Base-by-base conservation (phyloP, 1,140 invertebrate species). In the Ruditapes philippinarum region DNA sequence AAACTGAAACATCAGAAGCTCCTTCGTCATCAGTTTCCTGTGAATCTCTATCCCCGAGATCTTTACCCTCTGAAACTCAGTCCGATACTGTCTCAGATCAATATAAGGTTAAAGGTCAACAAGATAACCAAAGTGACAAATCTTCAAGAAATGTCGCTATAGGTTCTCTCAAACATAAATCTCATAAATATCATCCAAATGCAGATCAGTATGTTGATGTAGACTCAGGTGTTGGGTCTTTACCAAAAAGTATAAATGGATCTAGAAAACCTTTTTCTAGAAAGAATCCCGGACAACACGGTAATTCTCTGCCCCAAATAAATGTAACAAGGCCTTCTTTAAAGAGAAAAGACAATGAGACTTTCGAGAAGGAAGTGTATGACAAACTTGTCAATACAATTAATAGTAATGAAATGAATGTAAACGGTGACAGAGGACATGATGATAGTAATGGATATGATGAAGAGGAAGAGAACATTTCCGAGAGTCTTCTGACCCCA, bases 1-100 rank as follows among this genome's bases (percentile, higher is more conserved):
- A 84, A 17, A 84, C 81, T 9, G 81, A 84, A 33, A 68, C 57
- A 25, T 81, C 79, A 25, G 60, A 81, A 12, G 57, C 62, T 1
- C 57, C 60, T 9, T 62, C 57, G 12, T 84, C 81, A 38, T 84
- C 81, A 19, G 65, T 70, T 0, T 84, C 81, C 45, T 68, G 81
- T 84, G 81, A 84, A n/a, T 84, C 81, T 31, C 36, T 68, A 1
- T 60, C 78, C 4, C 81, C 81, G 1, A 68, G 81, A 33, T 84
- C 81, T 25, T 49, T 84, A 22, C 60, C 62, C 4, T 84, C 81
- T 1, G 81, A 84, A 42, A 51, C 65, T 0, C 65, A 51, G 36
- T 73, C 81, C 49, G 65, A 81, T 40, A 3, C 40, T 12, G n/a
- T 49, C 0, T 31, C 57, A 28, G 62, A 19, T 31, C 19, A 78